Percentiles rank a stretch among this genome's conserved stretches.
Evolutionary conservation across 2,113 vertebrate genomes (phyloP).

Genomic region (Bettongia penicillata): DNA sequence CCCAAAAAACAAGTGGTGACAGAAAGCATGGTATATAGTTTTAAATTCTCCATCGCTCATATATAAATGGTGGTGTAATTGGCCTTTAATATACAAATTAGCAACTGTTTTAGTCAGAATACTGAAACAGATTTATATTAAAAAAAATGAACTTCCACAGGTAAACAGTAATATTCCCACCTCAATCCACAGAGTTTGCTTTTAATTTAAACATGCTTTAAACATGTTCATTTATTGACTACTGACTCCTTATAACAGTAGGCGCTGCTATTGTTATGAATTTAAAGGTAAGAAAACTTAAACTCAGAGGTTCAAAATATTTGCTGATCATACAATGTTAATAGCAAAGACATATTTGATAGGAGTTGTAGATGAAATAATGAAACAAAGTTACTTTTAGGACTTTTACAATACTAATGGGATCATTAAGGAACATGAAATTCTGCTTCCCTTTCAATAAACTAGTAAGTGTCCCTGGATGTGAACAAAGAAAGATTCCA

Average conservation of each 20-base stretch:
- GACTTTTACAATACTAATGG: not conserved
- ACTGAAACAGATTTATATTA: not conserved
- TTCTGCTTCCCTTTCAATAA: not conserved
- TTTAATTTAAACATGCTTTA: not conserved
- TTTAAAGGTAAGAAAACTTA: not conserved
- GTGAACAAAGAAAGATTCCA: not conserved
- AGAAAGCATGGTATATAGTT: not conserved
- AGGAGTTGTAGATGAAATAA: not conserved
- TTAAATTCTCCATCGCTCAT: not conserved
- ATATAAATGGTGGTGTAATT: not conserved
- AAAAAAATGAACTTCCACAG: not conserved
- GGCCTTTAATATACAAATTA: not conserved
- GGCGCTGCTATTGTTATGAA: not conserved
- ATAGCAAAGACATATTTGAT: not conserved
- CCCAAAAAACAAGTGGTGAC: not conserved
- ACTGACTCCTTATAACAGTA: not conserved
- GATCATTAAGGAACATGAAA: not conserved
- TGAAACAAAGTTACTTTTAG: not conserved
- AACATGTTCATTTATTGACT: not conserved
- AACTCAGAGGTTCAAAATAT: not conserved
- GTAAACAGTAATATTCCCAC: not conserved
- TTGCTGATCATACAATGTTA: not conserved
- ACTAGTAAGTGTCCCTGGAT: fast-evolving
- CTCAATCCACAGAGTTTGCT: not conserved
- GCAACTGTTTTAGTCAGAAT: not conserved